A percentile compares a stretch with the other conserved stretches of the same genome.
Evolutionary conservation across 1,140 invertebrate species (phyloP).

Genomic region (Kradibia gibbosae): DNA sequence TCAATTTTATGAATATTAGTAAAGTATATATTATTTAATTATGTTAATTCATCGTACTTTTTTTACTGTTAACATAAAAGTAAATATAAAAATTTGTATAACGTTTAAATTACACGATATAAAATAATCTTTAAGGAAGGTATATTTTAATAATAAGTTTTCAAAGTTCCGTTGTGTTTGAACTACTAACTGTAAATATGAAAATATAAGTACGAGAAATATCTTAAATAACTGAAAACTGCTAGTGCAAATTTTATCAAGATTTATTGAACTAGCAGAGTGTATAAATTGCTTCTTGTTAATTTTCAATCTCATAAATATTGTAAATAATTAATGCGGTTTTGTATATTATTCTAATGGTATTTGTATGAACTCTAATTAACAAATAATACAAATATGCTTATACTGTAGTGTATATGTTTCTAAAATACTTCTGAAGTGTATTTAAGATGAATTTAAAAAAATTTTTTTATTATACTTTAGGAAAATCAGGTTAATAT

Average conservation of each 20-base stretch:
- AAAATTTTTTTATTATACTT: no score
- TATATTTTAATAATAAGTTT: neutral
- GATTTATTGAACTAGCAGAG: slow-evolving; percentile 65
- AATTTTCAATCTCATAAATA: neutral
- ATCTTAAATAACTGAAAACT: slow-evolving; percentile 46
- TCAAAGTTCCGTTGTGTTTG: slow-evolving; percentile 8
- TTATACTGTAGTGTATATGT: no score
- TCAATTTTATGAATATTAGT: no score
- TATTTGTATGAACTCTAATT: slow-evolving; percentile 54
- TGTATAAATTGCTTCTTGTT: neutral
- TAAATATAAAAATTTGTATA: neutral
- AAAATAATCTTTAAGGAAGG: neutral
- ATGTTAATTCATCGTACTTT: no score
- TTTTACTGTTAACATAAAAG: no score
- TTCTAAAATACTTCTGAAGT: no score
- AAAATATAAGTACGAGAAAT: slow-evolving; percentile 41
- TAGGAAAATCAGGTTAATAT: no score
- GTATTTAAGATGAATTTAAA: no score
- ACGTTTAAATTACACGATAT: neutral
- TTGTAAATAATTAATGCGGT: neutral
- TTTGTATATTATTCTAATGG: neutral
- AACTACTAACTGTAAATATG: slow-evolving; percentile 64
- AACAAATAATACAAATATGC: slow-evolving; percentile 17
- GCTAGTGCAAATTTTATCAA: slow-evolving; percentile 55
- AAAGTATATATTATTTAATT: no score